Conservation (phyloP, 2,888 invertebrate species). For the Hofmannophila pseudospretella region DNA sequence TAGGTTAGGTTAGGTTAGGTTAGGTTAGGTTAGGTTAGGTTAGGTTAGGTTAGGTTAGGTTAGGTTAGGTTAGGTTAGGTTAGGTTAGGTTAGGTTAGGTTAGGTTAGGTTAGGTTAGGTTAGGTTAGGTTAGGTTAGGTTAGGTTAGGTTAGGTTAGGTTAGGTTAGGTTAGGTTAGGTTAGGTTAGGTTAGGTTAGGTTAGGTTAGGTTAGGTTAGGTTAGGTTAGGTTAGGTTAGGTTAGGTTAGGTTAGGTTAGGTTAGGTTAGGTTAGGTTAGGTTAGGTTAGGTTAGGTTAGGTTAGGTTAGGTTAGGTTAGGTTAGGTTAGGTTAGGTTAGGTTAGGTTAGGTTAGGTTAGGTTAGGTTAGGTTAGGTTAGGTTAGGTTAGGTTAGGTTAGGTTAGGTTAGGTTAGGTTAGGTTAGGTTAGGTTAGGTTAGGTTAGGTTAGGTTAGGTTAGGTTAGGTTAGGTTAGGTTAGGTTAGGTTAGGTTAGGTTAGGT, state of each 20-base stretch:
- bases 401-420: slow-evolving; percentile 11
- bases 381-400: slow-evolving; percentile 12
- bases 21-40: slow-evolving; percentile 17
- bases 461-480: slow-evolving; percentile 11
- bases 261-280: slow-evolving; percentile 22
- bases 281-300: slow-evolving; percentile 24
- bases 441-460: slow-evolving; percentile 11
- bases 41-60: slow-evolving; percentile 18
- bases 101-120: slow-evolving; percentile 19
- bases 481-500: slow-evolving; percentile 11
- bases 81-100: slow-evolving; percentile 19
- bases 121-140: slow-evolving; percentile 17
- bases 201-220: slow-evolving; percentile 24
- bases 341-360: slow-evolving; percentile 16
- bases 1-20: slow-evolving; percentile 20
- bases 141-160: slow-evolving; percentile 16
- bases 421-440: slow-evolving; percentile 11
- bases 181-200: slow-evolving; percentile 22
- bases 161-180: slow-evolving; percentile 15
- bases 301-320: slow-evolving; percentile 21
- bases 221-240: slow-evolving; percentile 23
- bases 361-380: slow-evolving; percentile 18
- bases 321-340: slow-evolving; percentile 19
- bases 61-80: slow-evolving; percentile 18
- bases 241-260: slow-evolving; percentile 17